A percentile compares a stretch with the other conserved stretches of the same genome.
Conservation (phyloP, 2,888 invertebrate genomes). For the Labia minor region DNA sequence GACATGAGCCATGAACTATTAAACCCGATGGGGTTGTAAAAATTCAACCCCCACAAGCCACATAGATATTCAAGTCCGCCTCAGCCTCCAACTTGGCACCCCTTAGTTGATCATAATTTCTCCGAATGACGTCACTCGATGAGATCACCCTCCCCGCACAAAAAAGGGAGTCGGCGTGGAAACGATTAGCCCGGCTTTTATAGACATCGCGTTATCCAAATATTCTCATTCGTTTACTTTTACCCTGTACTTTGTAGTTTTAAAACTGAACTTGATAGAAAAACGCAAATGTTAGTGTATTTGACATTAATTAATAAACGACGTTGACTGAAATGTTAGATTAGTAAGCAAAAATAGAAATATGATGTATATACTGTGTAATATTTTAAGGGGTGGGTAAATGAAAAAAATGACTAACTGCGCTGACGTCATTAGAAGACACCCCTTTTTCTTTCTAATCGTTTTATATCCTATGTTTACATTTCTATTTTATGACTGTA, state of each 20-base stretch:
- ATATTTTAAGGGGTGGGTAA: too few species aligned
- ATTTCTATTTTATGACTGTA: too few species aligned
- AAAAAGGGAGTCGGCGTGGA: background rate
- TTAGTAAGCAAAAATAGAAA: too few species aligned
- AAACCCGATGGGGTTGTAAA: slow-evolving; percentile 7
- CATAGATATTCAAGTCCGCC: background rate
- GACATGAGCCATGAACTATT: background rate
- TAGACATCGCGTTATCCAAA: background rate
- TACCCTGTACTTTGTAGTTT: background rate
- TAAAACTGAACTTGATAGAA: background rate
- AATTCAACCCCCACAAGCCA: background rate
- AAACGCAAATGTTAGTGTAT: background rate
- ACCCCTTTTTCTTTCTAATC: too few species aligned
- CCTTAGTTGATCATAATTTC: background rate
- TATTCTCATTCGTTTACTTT: background rate
- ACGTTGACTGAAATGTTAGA: too few species aligned
- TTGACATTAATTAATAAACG: background rate
- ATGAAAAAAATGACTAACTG: too few species aligned
- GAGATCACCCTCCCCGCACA: background rate
- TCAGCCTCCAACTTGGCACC: background rate
- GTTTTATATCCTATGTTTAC: too few species aligned
- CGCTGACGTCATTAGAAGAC: too few species aligned
- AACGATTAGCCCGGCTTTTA: background rate
- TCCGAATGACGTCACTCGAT: background rate
- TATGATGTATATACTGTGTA: too few species aligned